A percentile compares a stretch with the other conserved stretches of the same genome.
These are phyloP conservation scores for Argyra leucocephala DNA, from an alignment of 2,888 invertebrate genomes.

Conservation along the genomic window DNA sequence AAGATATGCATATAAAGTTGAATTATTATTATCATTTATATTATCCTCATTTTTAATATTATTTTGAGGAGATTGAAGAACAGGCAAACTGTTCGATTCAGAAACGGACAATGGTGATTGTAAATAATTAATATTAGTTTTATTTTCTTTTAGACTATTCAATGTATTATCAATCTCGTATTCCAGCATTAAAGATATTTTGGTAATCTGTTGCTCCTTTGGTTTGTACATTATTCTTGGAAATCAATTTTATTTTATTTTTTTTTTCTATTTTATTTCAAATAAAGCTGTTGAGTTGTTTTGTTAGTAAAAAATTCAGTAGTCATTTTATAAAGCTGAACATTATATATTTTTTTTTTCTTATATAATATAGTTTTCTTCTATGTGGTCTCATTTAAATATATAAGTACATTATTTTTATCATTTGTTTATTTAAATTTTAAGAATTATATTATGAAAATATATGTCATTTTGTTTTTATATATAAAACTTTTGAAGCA, in stretches of 20 bases:
- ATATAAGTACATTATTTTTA: not conserved
- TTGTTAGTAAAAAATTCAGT: not conserved
- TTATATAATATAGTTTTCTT: too few relatives aligned
- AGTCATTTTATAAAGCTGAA: not conserved
- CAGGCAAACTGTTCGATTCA: not conserved
- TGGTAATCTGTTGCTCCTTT: conserved; percentile 27
- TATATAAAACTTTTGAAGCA: not conserved
- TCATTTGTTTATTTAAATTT: not conserved
- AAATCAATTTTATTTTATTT: conserved; percentile 1
- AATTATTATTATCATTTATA: not conserved
- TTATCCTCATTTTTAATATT: not conserved
- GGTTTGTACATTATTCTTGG: conserved; percentile 3
- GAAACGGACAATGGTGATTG: conserved; percentile 2
- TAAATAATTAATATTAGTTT: conserved; percentile 25
- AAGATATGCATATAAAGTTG: not conserved
- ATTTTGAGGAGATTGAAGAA: not conserved
- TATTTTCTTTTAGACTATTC: conserved; percentile 39
- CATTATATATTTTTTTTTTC: too few relatives aligned
- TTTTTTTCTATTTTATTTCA: not conserved
- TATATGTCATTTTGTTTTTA: not conserved
- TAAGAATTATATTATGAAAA: not conserved
- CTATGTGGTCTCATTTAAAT: too few relatives aligned
- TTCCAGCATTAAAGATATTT: conserved; percentile 40
- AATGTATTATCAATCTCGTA: conserved; percentile 43
- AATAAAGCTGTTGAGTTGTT: not conserved